A percentile compares a stretch with the other conserved stretches of the same genome.
Conservation (phyloP, 2,113 vertebrate genomes). For the Ovibos moschatus region DNA sequence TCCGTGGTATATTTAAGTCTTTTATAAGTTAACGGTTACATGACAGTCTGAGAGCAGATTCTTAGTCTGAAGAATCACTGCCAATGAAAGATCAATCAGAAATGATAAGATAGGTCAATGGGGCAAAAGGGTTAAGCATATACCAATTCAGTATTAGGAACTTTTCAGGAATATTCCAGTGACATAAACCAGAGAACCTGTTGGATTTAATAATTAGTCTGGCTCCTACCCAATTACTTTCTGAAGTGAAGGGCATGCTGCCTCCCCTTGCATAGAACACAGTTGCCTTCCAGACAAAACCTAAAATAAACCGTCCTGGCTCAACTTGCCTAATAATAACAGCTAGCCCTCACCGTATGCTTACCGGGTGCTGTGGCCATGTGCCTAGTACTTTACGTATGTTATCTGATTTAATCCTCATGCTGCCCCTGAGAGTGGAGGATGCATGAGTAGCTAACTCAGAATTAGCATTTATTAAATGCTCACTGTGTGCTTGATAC, state of each 20-base stretch:
- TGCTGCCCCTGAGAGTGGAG: neutral
- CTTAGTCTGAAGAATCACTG: neutral
- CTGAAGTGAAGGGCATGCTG: neutral
- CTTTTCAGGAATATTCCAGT: conserved; percentile 56
- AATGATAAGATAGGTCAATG: conserved; percentile 33
- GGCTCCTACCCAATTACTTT: conserved; percentile 1
- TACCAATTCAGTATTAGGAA: neutral
- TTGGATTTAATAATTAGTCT: conserved; percentile 22
- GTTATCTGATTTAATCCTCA: conserved; percentile 44
- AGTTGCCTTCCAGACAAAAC: conserved; percentile 58
- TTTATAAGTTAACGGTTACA: conserved; percentile 4
- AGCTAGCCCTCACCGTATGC: neutral
- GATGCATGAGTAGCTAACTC: neutral
- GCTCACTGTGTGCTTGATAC: neutral
- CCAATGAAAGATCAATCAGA: conserved; percentile 55
- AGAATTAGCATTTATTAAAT: neutral
- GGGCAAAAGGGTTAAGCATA: neutral
- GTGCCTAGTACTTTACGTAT: conserved; percentile 43
- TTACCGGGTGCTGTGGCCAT: neutral
- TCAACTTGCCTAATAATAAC: conserved; percentile 62
- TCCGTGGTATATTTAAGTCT: neutral
- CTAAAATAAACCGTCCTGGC: conserved; percentile 66
- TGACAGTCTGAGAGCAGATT: neutral
- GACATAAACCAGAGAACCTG: conserved; percentile 45
- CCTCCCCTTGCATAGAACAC: neutral